Evolutionary conservation across 2,113 vertebrate genomes (phyloP), one percentile per base, ranked within the genome.

Genomic region (Ondatra zibethicus): DNA sequence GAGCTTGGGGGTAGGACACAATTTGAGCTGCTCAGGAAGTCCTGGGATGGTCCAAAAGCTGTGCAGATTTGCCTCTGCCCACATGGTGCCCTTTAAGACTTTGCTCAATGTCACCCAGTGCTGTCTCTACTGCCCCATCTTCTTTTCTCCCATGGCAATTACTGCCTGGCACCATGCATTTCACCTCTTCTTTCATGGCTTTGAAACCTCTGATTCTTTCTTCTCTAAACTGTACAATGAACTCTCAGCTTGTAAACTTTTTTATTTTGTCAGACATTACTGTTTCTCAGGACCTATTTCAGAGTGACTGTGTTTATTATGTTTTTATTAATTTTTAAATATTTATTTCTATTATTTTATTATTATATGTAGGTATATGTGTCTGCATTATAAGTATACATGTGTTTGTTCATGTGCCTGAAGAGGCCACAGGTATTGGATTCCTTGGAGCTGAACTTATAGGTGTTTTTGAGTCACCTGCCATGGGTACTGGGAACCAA

Each of bases 91-190:
- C 73, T 36, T 45, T 12, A 21, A 16, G 39, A 4, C 33, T 85
- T 23, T 29, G 77, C 27, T 84, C 14, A 61, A 0, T 11, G 68
- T 82, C 77, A 25, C 55, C 14, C 29, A 7, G n/a, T 3, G 5
- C 42, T 21, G 63, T 31, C 8, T 1, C 36, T 9, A 6, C 9
- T 4, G 3, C 2, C 36, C 8, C 17, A 2, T 3, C 6, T 1
- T 36, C 58, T 86, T 31, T 47, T 25, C 39, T 80, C 31, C 72
- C 12, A 0, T 19, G 1, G n/a, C 8, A 3, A 36, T 45, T 23
- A 0, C n/a, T 19, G 0, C 23, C 70, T 2, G 58, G 23, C 25
- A 29, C 4, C 77, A 8, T 3, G 0, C 1, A 1, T 47, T 27
- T 73, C 8, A 52, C 39, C 52, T 52, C 7, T 52, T 82, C 68